Evolutionary conservation across 2,888 invertebrate species (phyloP), one percentile per base, ranked within the genome.

Genomic region (Heliconius sara): DNA sequence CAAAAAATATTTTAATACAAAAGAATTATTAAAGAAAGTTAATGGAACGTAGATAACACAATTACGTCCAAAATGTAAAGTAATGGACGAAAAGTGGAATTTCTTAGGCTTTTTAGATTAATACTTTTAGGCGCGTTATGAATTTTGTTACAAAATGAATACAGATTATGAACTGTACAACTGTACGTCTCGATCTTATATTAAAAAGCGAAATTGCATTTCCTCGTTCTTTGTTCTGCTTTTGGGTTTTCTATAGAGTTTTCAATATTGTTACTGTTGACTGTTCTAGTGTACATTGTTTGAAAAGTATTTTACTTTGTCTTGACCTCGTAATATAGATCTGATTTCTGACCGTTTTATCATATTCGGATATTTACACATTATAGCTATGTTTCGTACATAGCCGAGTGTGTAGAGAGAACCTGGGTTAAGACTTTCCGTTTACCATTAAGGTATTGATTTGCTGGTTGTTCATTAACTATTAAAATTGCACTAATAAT

Each of bases 11-110:
- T 67, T 79, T 76, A 79, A 79, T 79, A 79, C 89, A 85, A 89
- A 85, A 82, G 80, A 83, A 81, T 83, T 82, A 83, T 84, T 81
- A 83, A 83, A 81, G 81, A 83, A 81, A 82, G 83, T 84, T 84
- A 85, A 85, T 84, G 83, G 84, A 84, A 84, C 84, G 84, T 78
- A 82, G 83, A 85, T 84, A 85, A 85, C 83, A 79, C 84, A 84
- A 85, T 85, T 85, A 84, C 84, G 79, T 83, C 81, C 80, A 77
- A 85, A 85, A 85, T 82, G 82, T 80, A 82, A 84, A 83, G 84
- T 84, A 84, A 85, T 83, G 83, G 83, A 84, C 81, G 82, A 76
- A 79, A 84, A 84, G 83, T 80, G 81, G 83, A 83, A 82, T 84
- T 84, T 83, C 83, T 81, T 79, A 81, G 81, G 73, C 79, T 76